Conservation (phyloP, 2,888 invertebrate genomes). For the Stenolophus ochropezus region DNA sequence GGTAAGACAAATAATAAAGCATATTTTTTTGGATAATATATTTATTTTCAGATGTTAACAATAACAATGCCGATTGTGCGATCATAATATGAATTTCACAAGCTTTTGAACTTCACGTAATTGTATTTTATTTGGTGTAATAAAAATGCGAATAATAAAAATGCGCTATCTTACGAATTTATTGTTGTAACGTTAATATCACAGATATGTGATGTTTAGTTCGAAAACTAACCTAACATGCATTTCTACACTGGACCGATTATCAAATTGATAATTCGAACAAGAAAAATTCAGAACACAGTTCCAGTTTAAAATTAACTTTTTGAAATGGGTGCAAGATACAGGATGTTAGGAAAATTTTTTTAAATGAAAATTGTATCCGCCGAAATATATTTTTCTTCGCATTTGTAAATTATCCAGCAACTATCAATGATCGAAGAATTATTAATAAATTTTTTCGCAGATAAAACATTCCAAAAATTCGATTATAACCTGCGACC, state of each 20-base stretch:
- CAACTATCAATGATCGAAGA: too few species aligned
- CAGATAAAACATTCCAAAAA: too few species aligned
- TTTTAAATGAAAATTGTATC: too few species aligned
- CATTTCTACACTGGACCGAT: conserved; percentile 12
- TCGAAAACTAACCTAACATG: conserved; percentile 49
- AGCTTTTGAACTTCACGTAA: neutral
- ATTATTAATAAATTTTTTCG: too few species aligned
- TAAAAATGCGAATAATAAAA: conserved; percentile 45
- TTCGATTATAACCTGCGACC: too few species aligned
- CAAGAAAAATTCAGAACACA: too few species aligned
- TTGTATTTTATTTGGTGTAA: conserved; percentile 7
- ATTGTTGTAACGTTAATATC: conserved; percentile 52
- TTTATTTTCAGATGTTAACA: conserved; percentile 69
- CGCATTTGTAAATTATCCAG: too few species aligned
- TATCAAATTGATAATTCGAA: neutral
- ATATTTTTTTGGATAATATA: neutral
- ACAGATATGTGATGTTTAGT: conserved; percentile 48
- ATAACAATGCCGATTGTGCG: conserved; percentile 68
- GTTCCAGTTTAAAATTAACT: too few species aligned
- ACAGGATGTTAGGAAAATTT: too few species aligned
- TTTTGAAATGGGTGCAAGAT: too few species aligned
- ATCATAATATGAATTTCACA: conserved; percentile 1
- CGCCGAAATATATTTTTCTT: too few species aligned
- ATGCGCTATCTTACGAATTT: conserved; percentile 20
- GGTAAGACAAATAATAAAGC: conserved; percentile 68